A percentile compares a stretch with the other conserved stretches of the same genome.
These are phyloP conservation scores for Resseliella maxima DNA, from an alignment of 2,888 invertebrate genomes.

Conservation along the genomic window DNA sequence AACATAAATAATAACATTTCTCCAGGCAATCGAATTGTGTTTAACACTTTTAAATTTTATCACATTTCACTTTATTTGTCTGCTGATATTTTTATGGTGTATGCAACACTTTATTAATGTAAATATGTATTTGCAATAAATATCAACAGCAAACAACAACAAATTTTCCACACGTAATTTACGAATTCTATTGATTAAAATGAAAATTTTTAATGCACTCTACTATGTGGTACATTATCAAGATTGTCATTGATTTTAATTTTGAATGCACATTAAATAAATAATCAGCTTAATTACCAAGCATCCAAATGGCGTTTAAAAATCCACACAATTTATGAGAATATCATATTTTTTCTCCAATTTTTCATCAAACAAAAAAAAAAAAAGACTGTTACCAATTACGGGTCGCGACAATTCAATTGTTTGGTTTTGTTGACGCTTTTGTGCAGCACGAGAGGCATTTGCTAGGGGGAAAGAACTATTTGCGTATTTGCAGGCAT, in stretches of 20 bases:
- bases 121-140: too few relatives aligned
- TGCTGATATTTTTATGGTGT: neutral
- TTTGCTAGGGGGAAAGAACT: too few relatives aligned
- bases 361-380: too few relatives aligned
- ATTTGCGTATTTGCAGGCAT: too few relatives aligned
- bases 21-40: neutral
- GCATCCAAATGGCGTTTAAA: neutral
- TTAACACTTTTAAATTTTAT: neutral
- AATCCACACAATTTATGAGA: neutral
- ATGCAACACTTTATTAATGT: neutral
- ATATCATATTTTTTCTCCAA: too few relatives aligned
- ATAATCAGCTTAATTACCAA: conserved; percentile 18
- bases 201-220: neutral
- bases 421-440: neutral
- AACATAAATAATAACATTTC: neutral
- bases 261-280: neutral
- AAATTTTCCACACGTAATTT: neutral
- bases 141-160: too few relatives aligned
- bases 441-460: too few relatives aligned
- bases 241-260: neutral
- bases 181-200: neutral
- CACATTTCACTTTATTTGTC: neutral
- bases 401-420: neutral
- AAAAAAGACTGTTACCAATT: neutral
- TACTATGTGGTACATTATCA: neutral